Conservation (phyloP, 2,797 vertebrate species). For the Anolis apletophallus region DNA sequence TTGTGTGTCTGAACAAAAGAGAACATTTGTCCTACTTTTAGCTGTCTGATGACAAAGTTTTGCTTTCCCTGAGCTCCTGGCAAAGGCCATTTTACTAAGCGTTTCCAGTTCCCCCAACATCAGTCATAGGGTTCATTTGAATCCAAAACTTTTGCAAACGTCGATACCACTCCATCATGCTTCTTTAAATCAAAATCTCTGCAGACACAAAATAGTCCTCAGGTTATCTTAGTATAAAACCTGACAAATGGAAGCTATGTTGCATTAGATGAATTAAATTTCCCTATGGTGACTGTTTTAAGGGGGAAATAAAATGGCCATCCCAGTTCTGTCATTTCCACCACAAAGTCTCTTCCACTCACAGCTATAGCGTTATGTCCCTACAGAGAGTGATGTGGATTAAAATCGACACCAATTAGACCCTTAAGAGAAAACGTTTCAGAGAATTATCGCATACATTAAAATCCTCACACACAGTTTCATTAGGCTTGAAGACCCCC, state of each 20-base stretch:
- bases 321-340: not conserved
- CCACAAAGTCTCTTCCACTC: not conserved
- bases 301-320: constrained; percentile 15
- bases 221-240: not conserved
- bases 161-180: not conserved
- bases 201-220: not conserved
- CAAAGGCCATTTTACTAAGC: not conserved
- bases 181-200: not conserved
- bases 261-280: not conserved
- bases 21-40: not conserved
- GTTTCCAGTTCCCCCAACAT: not conserved
- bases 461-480: not conserved
- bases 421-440: not conserved
- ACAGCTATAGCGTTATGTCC: not conserved
- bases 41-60: not conserved
- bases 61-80: not conserved
- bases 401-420: constrained; percentile 17
- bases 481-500: not conserved
- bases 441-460: not conserved
- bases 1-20: not conserved
- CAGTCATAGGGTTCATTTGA: not conserved
- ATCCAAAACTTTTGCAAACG: not conserved
- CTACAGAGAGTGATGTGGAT: accelerated
- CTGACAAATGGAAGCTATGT: not conserved
- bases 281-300: accelerated